Base-by-base conservation (phyloP, 1,140 invertebrate genomes). In the Onthophagus taurus region DNA sequence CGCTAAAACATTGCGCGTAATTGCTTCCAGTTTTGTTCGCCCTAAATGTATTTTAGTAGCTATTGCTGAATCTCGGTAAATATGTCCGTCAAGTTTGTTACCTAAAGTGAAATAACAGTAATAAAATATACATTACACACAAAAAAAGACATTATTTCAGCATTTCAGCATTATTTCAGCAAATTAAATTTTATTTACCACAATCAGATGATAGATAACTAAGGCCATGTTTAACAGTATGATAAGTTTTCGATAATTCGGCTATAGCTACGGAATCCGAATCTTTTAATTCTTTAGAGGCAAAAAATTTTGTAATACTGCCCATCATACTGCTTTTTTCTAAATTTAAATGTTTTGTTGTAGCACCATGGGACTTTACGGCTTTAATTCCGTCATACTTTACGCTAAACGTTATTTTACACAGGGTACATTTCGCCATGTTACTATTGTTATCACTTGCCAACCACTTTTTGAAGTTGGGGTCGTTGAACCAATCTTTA, bases 61-160 rank as follows among this genome's bases (percentile, higher is more conserved):
- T 34, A 34, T 34, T 13, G 31, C 31, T 34, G 31, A 34, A 34
- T 34, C 31, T 34, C 31, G 31, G 31, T 34, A 34, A 34, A 34
- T 34, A 11, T 34, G 31, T 34, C 31, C 14, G 16, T 34, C 31
- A 34, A 34, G 31, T 14, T 34, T 34, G 16, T 34, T 34, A 34
- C 31, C 31, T 34, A 16, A 16, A n/a, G n/a, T 13, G 31, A 34
- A 34, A 34, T 34, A 34, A 12, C 11, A 34, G 31, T 34, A 11
- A 16, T 16, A 34, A 34, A 34, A 34, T 11, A 13, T 34, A 9
- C 31, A 34, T 34, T 34, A 14, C 16, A 34, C 31, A 34, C 16
- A 11, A 34, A 13, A 34, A 34, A 2, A 13, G 16, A 34, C n/a
- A 16, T 14, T 34, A 13, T 13, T 16, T 34, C 16, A 34, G n/a